Evolutionary conservation across 2,797 vertebrate species (phyloP).

Genomic region (Acanthurus lineatus): DNA sequence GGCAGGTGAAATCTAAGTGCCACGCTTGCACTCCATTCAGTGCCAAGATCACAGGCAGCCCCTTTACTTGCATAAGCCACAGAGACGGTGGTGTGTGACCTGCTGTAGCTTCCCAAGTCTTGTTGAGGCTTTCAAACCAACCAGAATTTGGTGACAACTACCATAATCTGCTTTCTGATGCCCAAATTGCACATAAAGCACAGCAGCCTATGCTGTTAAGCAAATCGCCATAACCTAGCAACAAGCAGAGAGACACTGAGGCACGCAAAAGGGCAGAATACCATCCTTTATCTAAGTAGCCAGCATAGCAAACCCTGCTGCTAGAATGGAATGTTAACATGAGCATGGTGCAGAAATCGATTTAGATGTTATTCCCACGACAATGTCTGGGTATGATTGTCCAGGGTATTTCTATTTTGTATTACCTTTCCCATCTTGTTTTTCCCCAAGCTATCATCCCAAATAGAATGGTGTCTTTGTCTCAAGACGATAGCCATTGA

Average conservation of each 20-base stretch:
- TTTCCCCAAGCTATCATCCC: slow-evolving; percentile 77
- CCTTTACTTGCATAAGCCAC: slow-evolving; percentile 22
- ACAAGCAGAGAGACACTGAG: slow-evolving; percentile 42
- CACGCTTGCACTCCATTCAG: slow-evolving; percentile 37
- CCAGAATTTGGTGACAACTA: slow-evolving; percentile 39
- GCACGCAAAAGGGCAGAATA: slow-evolving; percentile 29
- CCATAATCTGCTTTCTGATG: slow-evolving; percentile 41
- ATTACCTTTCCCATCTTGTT: slow-evolving; percentile 79
- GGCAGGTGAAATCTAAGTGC: slow-evolving; percentile 63
- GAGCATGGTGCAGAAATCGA: slow-evolving; percentile 78
- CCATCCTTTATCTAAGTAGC: slow-evolving; percentile 45
- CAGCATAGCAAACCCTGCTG: slow-evolving; percentile 49
- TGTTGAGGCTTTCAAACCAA: slow-evolving; percentile 42
- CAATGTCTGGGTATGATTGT: slow-evolving; percentile 59
- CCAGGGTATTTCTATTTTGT: slow-evolving; percentile 78
- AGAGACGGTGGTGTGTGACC: slow-evolving; percentile 31
- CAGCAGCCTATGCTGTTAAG: slow-evolving; percentile 32
- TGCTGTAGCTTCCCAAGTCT: slow-evolving; percentile 42
- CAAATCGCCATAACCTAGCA: slow-evolving; percentile 56
- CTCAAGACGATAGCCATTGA: slow-evolving; percentile 81
- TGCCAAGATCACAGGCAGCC: slow-evolving; percentile 43
- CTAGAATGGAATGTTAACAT: slow-evolving; percentile 71
- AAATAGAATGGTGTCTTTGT: slow-evolving; percentile 81
- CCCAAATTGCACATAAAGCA: slow-evolving; percentile 42
- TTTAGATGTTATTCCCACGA: slow-evolving; percentile 79